Evolutionary conservation across 1,140 invertebrate genomes (phyloP), one percentile per base, ranked within the genome.

Genomic region (Lepidurus packardi): DNA sequence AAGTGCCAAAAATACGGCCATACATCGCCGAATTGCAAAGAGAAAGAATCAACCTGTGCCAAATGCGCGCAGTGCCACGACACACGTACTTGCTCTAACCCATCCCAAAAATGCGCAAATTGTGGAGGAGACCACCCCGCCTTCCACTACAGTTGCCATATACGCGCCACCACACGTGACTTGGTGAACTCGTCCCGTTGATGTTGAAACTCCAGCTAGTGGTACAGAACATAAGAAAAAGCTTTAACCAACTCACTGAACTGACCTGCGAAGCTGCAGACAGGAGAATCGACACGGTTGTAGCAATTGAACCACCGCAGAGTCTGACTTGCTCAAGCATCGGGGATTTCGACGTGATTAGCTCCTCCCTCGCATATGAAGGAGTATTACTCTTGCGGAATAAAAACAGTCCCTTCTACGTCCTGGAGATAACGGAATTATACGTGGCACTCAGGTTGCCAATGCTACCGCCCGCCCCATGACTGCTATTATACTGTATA

Each of bases 371-470:
- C 10, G 11, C 11, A 75, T 75, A 75, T 3, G 42, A 75, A 24
- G 74, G 74, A 5, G 24, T 75, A 24, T 24, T 42, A 11, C 13
- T 75, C 25, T 24, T 42, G 11, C 74, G 25, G 25, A 34, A 34
- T 34, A 34, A 34, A 75, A 11, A 11, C 25, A 11, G 42, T 11
- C 74, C 10, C 25, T 11, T 42, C 42, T 24, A 73, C 2, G 21
- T 75, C 11, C 74, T 75, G 11, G 74, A 75, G 24, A 24, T 75
- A 75, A 24, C 25, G 42, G 74, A 75, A 75, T 34, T 34, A 24
- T 24, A 13, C 74, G 74, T 24, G 74, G 24, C 42, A 75, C 74
- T 75, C 11, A 75, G 11, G 24, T 34, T 75, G 25, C 25, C 11
- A 11, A 11, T 42, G 11, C 11, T 2, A 4, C 11, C 25, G 42